Conservation (phyloP, 2,797 vertebrate genomes). For the Tinamus major region DNA sequence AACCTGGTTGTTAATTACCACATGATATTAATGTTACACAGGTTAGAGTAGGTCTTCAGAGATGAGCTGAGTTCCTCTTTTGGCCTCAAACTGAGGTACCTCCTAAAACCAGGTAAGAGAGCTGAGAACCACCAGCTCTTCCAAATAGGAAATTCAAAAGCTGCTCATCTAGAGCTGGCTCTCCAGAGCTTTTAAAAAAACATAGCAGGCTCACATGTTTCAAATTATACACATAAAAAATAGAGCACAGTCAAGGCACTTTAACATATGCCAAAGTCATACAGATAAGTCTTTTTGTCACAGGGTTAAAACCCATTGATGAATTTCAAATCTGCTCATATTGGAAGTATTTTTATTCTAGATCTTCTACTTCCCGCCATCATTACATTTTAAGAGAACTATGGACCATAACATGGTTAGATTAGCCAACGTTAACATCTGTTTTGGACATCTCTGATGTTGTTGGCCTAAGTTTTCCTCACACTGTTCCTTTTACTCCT, state of each 20-base stretch:
- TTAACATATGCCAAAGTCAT: background rate
- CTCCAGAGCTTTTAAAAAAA: background rate
- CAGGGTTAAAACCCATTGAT: background rate
- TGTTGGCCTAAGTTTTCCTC: background rate
- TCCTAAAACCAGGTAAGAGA: constrained; percentile 48
- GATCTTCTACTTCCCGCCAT: background rate
- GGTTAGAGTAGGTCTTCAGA: background rate
- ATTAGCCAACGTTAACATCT: background rate
- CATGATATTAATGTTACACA: background rate
- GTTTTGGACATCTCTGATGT: background rate
- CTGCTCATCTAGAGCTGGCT: background rate
- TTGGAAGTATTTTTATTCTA: background rate
- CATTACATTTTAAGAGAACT: background rate
- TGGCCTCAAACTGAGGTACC: too few relatives aligned
- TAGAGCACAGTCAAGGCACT: background rate
- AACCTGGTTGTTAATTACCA: too few relatives aligned
- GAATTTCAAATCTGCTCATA: background rate
- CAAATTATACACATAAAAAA: background rate
- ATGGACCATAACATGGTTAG: background rate
- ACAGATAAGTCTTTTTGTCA: accelerated
- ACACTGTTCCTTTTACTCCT: background rate
- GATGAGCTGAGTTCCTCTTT: background rate
- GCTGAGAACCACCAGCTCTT: background rate
- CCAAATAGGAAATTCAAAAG: background rate
- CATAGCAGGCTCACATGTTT: background rate